Conservation (phyloP, 2,797 vertebrate species). For the Macrochelys suwanniensis region DNA sequence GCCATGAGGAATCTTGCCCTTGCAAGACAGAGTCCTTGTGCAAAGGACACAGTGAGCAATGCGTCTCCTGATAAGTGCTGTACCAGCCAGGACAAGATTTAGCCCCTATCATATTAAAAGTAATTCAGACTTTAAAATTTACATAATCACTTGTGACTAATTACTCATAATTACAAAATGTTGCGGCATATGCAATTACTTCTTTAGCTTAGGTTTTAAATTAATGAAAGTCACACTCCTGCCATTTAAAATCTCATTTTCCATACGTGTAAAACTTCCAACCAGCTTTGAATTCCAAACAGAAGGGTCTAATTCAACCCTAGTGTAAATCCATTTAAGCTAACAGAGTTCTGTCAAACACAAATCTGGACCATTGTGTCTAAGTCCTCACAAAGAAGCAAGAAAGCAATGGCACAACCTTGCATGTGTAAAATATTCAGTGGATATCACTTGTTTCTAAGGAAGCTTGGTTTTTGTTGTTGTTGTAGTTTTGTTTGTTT, state of each 20-base stretch:
- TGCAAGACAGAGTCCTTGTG: neutral
- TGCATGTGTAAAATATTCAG: conserved; percentile 12
- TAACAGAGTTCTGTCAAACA: conserved; percentile 48
- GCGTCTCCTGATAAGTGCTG: neutral
- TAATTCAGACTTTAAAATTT: conserved; percentile 73
- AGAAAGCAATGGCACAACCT: conserved; percentile 26
- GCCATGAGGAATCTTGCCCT: neutral
- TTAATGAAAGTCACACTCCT: conserved; percentile 66
- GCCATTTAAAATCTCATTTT: conserved; percentile 71
- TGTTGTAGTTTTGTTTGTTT: no score
- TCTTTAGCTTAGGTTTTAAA: conserved; percentile 71
- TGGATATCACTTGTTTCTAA: conserved; percentile 39
- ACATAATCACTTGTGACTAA: conserved; percentile 74
- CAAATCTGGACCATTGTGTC: conserved; percentile 32
- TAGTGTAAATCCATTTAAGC: conserved; percentile 61
- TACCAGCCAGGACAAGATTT: neutral
- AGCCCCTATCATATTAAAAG: conserved; percentile 14
- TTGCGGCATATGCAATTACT: conserved; percentile 62
- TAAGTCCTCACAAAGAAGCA: conserved; percentile 35
- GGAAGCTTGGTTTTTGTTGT: conserved; percentile 14
- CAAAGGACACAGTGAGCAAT: neutral
- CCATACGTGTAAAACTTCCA: conserved; percentile 42
- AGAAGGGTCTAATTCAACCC: conserved; percentile 46
- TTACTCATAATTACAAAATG: conserved; percentile 69
- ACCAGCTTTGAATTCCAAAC: conserved; percentile 37